Conservation (phyloP, 2,797 vertebrate species). For the Amniataba percoides region DNA sequence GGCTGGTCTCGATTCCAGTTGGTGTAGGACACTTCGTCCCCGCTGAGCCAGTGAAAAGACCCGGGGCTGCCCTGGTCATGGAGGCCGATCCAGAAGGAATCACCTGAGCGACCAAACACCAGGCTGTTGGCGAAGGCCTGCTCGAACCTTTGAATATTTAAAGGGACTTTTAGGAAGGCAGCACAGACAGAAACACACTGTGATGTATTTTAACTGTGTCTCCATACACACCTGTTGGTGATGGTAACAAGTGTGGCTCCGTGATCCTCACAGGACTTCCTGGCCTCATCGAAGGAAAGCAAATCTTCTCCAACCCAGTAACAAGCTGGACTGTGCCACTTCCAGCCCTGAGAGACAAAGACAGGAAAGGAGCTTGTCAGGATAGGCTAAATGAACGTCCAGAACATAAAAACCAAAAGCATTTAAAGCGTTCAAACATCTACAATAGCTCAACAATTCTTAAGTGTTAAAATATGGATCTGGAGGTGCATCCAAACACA, state of each 20-base stretch:
- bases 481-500: conserved; percentile 12
- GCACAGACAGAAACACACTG: neutral
- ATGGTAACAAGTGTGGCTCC: conserved; percentile 90
- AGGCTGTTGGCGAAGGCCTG: conserved; percentile 96
- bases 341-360: conserved; percentile 90
- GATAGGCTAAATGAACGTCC: neutral
- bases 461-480: neutral
- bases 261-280: conserved; percentile 86
- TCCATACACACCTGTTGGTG: conserved; percentile 88
- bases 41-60: conserved; percentile 91
- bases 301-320: conserved; percentile 94
- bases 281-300: conserved; percentile 88
- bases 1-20: conserved; percentile 98
- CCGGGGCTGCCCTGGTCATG: conserved; percentile 87
- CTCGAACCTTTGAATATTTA: conserved; percentile 88
- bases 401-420: neutral
- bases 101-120: conserved; percentile 89
- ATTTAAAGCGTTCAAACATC: neutral
- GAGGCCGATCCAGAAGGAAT: conserved; percentile 93
- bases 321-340: conserved; percentile 96
- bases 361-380: neutral
- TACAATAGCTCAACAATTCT: neutral
- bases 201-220: neutral
- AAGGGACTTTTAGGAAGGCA: neutral
- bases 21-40: conserved; percentile 91